Evolutionary conservation across 2,797 vertebrate genomes (phyloP), one percentile per base, ranked within the genome.

Genomic region (Lepilemur septentrionalis): DNA sequence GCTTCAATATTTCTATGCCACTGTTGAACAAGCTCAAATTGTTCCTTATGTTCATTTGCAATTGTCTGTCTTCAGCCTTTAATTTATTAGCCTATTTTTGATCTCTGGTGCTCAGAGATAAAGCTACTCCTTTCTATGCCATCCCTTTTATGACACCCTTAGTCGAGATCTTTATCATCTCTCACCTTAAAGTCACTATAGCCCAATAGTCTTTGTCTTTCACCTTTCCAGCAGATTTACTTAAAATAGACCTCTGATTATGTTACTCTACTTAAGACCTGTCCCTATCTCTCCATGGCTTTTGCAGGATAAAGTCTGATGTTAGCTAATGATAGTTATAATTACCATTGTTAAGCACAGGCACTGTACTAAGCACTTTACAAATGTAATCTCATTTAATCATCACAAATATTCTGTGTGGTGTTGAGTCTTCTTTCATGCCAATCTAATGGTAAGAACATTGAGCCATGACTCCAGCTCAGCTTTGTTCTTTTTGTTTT

Each of bases 171-270:
- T 57, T 90, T 38, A 69, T 96, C 38, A 79, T 91, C 63, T 94
- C 57, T 85, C 22, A 38, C 79, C 46, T 93, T 2, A 2, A 48
- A 85, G 57, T 85, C 23, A 4, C 30, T 88, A 1, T 88, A 83
- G 72, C 46, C 46, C 41, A 14, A 59, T 59, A 28, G 57, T 59
- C 57, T 96, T 94, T 94, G 46, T 93, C 86, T 94, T 87, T 95
- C 61, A 94, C 41, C 86, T 55, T 91, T 84, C 5, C 5, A 89
- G 43, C 10, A 96, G 61, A 46, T 92, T 92, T 92, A 89, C 82
- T 88, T 91, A 91, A 96, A 89, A 95, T 72, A 96, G 81, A 91
- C 20, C 70, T 94, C 65, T 75, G 50, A 69, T 89, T 38, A 46
- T 84, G 43, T 91, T 95, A 86, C 23, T 95, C 32, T 55, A 55